phyloP scores from a whole-genome alignment of 2,797 vertebrate species.

The Kryptolebias ocellatus region DNA sequence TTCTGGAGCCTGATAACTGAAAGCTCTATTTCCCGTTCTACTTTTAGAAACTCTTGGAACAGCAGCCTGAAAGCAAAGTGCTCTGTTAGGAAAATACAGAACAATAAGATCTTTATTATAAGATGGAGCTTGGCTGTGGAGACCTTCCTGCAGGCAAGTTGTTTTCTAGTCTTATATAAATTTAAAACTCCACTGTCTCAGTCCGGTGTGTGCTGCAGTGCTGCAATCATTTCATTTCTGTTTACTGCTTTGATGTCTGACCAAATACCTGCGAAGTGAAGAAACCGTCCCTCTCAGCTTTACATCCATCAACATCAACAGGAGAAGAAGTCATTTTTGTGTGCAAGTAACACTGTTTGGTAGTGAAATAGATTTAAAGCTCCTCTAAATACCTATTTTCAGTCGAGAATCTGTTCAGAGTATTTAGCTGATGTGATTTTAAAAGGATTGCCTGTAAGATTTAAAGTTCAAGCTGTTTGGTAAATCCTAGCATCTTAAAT shows the following conservation, averaged over 20 bases:
- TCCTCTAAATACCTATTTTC: background rate
- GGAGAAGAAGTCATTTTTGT: background rate
- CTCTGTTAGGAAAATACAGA: too few species aligned
- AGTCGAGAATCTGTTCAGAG: background rate
- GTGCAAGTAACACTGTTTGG: too few species aligned
- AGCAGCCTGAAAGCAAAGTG: too few species aligned
- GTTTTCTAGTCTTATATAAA: too few species aligned
- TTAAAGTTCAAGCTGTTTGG: conserved; percentile 9
- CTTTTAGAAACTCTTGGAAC: too few species aligned
- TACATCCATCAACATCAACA: background rate
- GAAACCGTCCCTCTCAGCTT: background rate
- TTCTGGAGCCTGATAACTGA: too few species aligned
- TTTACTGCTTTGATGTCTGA: background rate
- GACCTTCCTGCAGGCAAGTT: too few species aligned
- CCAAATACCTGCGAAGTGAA: background rate
- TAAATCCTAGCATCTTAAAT: conserved; percentile 8
- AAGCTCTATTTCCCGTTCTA: too few species aligned
- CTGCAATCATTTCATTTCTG: background rate
- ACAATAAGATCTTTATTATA: too few species aligned
- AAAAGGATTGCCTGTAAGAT: background rate
- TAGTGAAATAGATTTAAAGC: background rate
- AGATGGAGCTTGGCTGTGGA: too few species aligned
- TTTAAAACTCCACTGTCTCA: background rate
- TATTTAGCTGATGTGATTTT: background rate
- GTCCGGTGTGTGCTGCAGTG: background rate